These are phyloP conservation scores for Falco naumanni DNA, from an alignment of 2,797 vertebrate genomes.

Conservation along the genomic window DNA sequence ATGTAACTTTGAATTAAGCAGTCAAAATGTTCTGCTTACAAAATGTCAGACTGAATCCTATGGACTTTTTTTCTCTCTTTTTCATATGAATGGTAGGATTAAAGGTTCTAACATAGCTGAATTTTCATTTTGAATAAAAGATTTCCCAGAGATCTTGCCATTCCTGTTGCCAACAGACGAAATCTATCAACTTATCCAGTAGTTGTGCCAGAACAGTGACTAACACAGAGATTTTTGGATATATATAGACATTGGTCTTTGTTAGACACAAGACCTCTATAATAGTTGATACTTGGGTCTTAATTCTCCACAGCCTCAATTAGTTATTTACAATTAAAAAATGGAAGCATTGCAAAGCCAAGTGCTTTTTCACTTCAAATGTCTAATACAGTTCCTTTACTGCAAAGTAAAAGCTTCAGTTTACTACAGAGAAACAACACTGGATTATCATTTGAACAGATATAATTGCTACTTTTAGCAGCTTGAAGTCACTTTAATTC, in stretches of 20 bases:
- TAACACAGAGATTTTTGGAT: not conserved
- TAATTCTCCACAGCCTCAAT: not conserved
- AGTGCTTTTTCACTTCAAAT: not conserved
- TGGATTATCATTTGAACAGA: constrained; percentile 44
- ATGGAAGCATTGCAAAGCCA: not conserved
- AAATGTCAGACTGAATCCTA: not conserved
- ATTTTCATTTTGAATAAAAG: not conserved
- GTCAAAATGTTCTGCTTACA: not conserved
- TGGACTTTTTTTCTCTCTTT: not conserved
- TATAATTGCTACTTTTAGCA: constrained; percentile 46
- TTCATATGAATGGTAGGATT: not conserved
- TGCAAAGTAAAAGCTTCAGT: constrained; percentile 13
- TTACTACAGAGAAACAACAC: not conserved
- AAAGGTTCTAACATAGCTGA: not conserved
- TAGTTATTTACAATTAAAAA: constrained; percentile 15
- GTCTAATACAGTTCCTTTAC: not conserved
- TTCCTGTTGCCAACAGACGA: not conserved
- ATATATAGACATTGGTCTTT: not conserved
- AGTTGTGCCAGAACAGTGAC: not conserved
- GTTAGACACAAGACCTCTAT: not conserved
- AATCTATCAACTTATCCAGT: not conserved
- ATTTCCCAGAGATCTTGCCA: not conserved
- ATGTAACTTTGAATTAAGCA: not conserved
- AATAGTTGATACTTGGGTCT: not conserved
- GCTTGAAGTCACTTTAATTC: constrained; percentile 27